phyloP scores from a whole-genome alignment of 2,888 invertebrate species.

The Heliconius charithonia region DNA sequence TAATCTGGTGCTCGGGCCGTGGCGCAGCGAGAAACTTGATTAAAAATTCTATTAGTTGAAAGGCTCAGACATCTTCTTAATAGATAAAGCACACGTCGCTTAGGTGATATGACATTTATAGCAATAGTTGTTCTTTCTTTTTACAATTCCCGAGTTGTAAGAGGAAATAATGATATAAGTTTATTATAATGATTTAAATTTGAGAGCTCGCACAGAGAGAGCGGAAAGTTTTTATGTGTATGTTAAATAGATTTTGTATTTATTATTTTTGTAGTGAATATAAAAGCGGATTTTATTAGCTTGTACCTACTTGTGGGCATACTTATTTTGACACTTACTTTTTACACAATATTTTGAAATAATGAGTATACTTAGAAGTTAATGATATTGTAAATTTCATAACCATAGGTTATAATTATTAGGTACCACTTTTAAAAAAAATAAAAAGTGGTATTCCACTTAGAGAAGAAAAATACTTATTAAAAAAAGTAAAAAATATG shows the following conservation, averaged over 20 bases:
- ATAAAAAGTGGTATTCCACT: no score
- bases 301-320: no score
- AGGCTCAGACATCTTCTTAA: slow-evolving; percentile 78
- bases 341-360: neutral
- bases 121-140: neutral
- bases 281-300: neutral
- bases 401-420: no score
- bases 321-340: no score
- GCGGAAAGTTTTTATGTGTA: neutral
- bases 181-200: slow-evolving; percentile 3
- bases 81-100: slow-evolving; percentile 72
- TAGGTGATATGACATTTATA: slow-evolving; percentile 35
- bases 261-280: neutral
- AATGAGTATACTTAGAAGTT: neutral
- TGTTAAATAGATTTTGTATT: neutral
- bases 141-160: neutral
- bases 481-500: no score
- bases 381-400: neutral
- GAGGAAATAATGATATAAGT: neutral
- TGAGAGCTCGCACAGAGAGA: neutral
- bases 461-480: no score
- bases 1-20: slow-evolving; percentile 73
- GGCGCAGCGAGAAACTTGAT: slow-evolving; percentile 79
- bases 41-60: slow-evolving; percentile 84
- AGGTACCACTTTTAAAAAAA: no score